Evolutionary conservation across 2,113 vertebrate genomes (phyloP).

Genomic region (Petaurus breviceps): DNA sequence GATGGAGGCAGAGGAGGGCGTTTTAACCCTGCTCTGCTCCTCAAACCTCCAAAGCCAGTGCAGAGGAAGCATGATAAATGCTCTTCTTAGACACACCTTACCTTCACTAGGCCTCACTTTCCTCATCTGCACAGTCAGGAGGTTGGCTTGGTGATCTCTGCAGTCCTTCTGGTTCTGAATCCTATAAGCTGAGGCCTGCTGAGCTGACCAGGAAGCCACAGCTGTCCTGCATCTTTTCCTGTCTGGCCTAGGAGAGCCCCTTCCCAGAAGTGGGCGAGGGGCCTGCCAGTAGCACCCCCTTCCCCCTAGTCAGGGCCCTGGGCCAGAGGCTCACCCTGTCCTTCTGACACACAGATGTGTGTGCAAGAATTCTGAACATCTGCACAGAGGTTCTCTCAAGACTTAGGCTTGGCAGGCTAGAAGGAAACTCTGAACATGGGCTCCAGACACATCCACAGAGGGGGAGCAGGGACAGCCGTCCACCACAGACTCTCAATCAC

Average conservation of each 20-base stretch:
- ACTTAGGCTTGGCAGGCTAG: conserved; percentile 64
- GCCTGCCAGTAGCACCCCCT: conserved; percentile 48
- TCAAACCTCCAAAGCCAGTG: too few species aligned
- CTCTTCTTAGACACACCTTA: too few species aligned
- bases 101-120: background rate
- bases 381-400: conserved; percentile 63
- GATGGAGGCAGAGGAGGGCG: too few species aligned
- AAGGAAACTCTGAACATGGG: conserved; percentile 73
- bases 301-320: conserved; percentile 63
- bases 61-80: too few species aligned
- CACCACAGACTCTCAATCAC: too few species aligned
- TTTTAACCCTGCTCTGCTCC: too few species aligned
- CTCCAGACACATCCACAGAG: conserved; percentile 39
- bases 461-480: background rate
- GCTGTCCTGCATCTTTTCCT: background rate
- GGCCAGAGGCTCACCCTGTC: conserved; percentile 53
- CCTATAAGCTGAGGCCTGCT: too few species aligned
- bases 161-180: background rate
- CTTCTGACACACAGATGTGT: conserved; percentile 76
- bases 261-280: conserved; percentile 36
- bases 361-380: conserved; percentile 63
- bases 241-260: background rate
- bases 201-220: too few species aligned
- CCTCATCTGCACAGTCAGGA: background rate
- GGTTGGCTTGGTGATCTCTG: too few species aligned